Evolutionary conservation across 1,140 invertebrate species (phyloP), one percentile per base, ranked within the genome.

Genomic region (Lycorma delicatula): DNA sequence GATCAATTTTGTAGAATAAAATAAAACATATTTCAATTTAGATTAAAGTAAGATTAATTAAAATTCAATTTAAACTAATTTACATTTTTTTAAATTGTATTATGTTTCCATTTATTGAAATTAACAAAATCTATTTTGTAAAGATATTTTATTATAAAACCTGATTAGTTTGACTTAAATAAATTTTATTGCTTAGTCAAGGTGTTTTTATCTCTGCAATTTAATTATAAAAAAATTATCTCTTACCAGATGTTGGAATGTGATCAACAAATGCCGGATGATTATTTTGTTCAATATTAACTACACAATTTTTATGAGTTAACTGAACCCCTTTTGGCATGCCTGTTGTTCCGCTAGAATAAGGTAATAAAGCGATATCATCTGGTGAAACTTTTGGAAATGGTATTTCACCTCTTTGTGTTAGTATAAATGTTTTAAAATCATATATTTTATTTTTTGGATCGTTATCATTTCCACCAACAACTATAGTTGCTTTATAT

Each of bases 311-410:
- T 38, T 68, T 73, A 66, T 94, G 87, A 0, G 88, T 87, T 18
- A 95, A 74, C 77, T 91, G 86, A 0, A 94, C 93, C 12, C 91
- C 92, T 75, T 97, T 97, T 0, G 93, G 91, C 49, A 88, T 68
- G 47, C 92, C 91, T 27, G 91, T 96, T 0, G 92, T 94, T 4
- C 92, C 91, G 72, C 89, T 93, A 0, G 90, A 87, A 67, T 84
- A 86, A 0, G 84, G 84, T 56, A 87, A 70, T 20, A 80, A 58
- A 1, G 77, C 79, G 4, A 63, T 16, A 22, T 46, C 50, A 36
- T 59, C 48, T 0, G 50, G 57, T 11, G 48, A 51, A 18, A 62
- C 44, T 51, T 64, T 12, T 7, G 63, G 61, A 13, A 63, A 28
- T 16, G 48, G 2, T 0, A 48, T 36, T 9, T 61, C 47, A 16